Evolutionary conservation across 2,888 invertebrate species (phyloP).

Genomic region (Hemithea aestivaria): DNA sequence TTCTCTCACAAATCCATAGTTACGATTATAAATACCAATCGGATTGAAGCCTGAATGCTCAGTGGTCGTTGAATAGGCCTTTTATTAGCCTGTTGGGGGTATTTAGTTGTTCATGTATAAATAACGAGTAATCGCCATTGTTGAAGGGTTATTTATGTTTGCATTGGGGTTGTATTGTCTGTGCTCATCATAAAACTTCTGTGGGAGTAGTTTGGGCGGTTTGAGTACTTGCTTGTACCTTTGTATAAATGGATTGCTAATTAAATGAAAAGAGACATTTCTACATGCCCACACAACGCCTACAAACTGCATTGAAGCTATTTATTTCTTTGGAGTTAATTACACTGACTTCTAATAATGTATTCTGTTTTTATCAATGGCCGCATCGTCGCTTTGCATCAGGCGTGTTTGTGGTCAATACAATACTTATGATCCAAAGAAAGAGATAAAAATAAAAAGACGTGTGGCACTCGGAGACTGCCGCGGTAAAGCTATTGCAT

Average conservation of each 20-base stretch:
- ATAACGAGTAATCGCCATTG: constrained; percentile 21
- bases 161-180: constrained; percentile 15
- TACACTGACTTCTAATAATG: too few relatives aligned
- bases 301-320: too few relatives aligned
- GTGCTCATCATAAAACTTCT: constrained; percentile 6
- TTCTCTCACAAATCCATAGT: constrained; percentile 1
- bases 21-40: constrained; percentile 17
- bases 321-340: too few relatives aligned
- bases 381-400: too few relatives aligned
- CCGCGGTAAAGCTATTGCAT: too few relatives aligned
- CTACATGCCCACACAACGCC: too few relatives aligned
- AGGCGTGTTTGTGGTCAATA: too few relatives aligned
- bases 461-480: too few relatives aligned
- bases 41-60: constrained; percentile 16
- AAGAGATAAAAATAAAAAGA: too few relatives aligned
- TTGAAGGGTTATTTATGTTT: constrained; percentile 15
- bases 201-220: constrained; percentile 1
- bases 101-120: constrained; percentile 29
- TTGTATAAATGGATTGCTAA: too few relatives aligned
- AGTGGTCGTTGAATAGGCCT: constrained; percentile 37
- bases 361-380: too few relatives aligned
- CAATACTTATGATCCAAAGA: too few relatives aligned
- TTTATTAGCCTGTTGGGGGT: constrained; percentile 46
- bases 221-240: constrained; percentile 1
- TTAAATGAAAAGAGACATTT: not conserved